A percentile compares a stretch with the other conserved stretches of the same genome.
Evolutionary conservation across 1,140 invertebrate genomes (phyloP).

Genomic region (Drosophila orena): DNA sequence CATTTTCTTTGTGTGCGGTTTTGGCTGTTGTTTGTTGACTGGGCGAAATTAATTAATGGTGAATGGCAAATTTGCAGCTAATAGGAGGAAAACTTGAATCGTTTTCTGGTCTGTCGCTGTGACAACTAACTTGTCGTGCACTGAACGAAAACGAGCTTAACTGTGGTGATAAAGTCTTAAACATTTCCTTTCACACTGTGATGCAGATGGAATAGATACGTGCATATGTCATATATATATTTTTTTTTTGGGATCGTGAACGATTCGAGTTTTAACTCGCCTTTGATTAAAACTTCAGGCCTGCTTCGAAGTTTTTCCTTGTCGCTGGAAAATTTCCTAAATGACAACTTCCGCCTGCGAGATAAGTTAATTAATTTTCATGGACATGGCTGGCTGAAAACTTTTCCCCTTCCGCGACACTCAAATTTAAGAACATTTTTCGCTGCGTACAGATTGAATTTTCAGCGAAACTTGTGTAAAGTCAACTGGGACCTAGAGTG

Average conservation of each 20-base stretch:
- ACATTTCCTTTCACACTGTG: too few species aligned
- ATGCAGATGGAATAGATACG: too few species aligned
- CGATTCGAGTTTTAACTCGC: conserved; percentile 53
- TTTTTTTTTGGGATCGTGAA: background rate
- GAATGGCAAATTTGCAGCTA: conserved; percentile 79
- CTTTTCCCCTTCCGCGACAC: conserved; percentile 41
- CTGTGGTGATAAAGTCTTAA: too few species aligned
- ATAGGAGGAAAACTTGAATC: conserved; percentile 68
- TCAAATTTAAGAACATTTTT: conserved; percentile 70
- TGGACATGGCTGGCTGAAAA: conserved; percentile 56
- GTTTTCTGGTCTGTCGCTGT: conserved; percentile 64
- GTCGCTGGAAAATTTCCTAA: conserved; percentile 43
- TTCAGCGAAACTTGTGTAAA: conserved; percentile 67
- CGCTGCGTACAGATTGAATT: conserved; percentile 68
- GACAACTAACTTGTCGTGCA: conserved; percentile 41
- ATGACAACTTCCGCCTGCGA: conserved; percentile 67
- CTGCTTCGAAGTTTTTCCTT: conserved; percentile 17
- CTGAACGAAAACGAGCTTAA: background rate
- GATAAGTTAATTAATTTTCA: conserved; percentile 76
- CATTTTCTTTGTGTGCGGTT: conserved; percentile 37
- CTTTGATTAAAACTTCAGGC: conserved; percentile 42
- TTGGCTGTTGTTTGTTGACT: conserved; percentile 33
- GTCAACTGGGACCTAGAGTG: conserved; percentile 54
- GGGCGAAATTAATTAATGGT: conserved; percentile 76
- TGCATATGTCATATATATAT: background rate